Conservation (phyloP, 64 coral and sea anemone genomes). For the Montipora foliosa region DNA sequence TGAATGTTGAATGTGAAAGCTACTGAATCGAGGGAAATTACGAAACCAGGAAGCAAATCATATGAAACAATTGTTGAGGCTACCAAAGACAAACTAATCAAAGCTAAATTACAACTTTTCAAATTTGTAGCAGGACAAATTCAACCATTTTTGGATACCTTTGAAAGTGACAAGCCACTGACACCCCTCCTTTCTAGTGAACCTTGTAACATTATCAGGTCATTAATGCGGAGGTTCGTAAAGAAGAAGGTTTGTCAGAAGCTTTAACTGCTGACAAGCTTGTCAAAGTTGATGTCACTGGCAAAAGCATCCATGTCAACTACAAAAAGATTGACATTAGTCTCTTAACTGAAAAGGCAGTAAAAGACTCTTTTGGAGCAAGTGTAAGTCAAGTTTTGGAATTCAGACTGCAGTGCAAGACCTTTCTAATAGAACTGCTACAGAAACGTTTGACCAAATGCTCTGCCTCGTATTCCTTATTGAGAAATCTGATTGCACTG, state of each 20-base stretch:
- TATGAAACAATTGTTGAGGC: too few relatives aligned
- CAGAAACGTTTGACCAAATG: too few relatives aligned
- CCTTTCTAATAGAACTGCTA: too few relatives aligned
- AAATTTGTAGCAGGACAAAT: conserved; percentile 55
- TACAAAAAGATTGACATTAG: conserved; percentile 63
- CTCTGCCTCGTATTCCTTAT: conserved; percentile 6
- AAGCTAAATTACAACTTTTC: conserved; percentile 60
- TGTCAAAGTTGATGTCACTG: conserved; percentile 6
- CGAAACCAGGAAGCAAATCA: conserved; percentile 69
- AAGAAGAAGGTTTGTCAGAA: conserved; percentile 47
- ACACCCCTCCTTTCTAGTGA: too few relatives aligned
- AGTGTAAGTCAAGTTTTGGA: conserved; percentile 42
- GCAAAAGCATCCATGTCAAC: conserved; percentile 32
- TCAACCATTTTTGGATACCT: too few relatives aligned
- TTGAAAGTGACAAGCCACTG: too few relatives aligned
- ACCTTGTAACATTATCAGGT: neutral
- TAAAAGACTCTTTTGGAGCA: neutral
- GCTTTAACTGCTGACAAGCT: conserved; percentile 30
- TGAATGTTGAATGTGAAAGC: conserved; percentile 63
- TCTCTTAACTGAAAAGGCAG: conserved; percentile 27
- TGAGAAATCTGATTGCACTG: conserved; percentile 39
- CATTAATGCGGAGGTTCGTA: conserved; percentile 62
- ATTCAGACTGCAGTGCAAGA: conserved; percentile 45
- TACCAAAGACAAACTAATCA: conserved; percentile 30
- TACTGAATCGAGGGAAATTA: conserved; percentile 57